These are phyloP conservation scores for Hetaerina americana DNA, from an alignment of 1,140 invertebrate genomes.

Conservation along the genomic window DNA sequence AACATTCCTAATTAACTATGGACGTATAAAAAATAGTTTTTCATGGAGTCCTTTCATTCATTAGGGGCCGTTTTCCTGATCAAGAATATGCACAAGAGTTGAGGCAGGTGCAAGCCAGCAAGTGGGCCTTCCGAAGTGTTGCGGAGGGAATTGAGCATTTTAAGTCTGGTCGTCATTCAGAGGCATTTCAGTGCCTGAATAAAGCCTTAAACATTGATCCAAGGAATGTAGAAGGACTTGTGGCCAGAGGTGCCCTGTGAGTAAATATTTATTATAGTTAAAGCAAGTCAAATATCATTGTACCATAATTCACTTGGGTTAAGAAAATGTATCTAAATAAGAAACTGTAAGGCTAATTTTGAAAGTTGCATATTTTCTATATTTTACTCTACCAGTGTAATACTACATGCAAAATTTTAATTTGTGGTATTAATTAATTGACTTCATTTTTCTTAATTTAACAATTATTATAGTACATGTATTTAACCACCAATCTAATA, in stretches of 20 bases:
- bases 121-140: slow-evolving; percentile 84
- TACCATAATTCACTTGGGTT: too few species aligned
- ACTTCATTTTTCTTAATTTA: too few species aligned
- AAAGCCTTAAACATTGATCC: slow-evolving; percentile 86
- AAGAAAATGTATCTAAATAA: too few species aligned
- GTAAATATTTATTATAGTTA: slow-evolving; percentile 22
- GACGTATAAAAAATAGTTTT: background rate
- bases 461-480: slow-evolving; percentile 2
- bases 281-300: too few species aligned
- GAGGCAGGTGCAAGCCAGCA: slow-evolving; percentile 74
- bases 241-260: slow-evolving; percentile 80
- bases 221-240: slow-evolving; percentile 84
- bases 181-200: slow-evolving; percentile 90
- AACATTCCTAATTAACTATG: background rate
- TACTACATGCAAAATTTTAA: too few species aligned
- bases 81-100: slow-evolving; percentile 71
- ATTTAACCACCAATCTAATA: background rate
- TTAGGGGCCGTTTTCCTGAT: slow-evolving; percentile 57
- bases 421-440: too few species aligned
- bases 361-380: background rate
- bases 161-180: slow-evolving; percentile 75
- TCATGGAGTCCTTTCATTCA: too few species aligned
- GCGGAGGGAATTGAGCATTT: slow-evolving; percentile 88
- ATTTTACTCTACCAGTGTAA: too few species aligned
- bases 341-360: background rate